A percentile compares a stretch with the other conserved stretches of the same genome.
Evolutionary conservation across 2,113 vertebrate genomes (phyloP).

Genomic region (Empidonax traillii): DNA sequence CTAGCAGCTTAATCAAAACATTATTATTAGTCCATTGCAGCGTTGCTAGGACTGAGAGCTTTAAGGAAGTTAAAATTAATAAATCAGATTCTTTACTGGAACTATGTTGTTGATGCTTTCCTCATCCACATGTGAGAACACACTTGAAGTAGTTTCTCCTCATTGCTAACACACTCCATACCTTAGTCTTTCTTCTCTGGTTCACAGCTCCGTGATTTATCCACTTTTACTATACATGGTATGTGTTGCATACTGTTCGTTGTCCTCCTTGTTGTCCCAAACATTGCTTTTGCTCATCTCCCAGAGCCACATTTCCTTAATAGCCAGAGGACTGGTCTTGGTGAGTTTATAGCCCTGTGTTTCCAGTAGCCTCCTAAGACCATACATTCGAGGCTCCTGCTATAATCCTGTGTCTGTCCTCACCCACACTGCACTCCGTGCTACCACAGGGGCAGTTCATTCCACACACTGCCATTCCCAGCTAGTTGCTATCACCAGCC

Average conservation of each 20-base stretch:
- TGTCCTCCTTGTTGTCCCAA: not conserved
- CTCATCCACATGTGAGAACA: not conserved
- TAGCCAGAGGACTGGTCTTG: not conserved
- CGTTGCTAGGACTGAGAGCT: not conserved
- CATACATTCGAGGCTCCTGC: not conserved
- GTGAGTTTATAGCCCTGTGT: not conserved
- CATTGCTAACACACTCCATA: accelerated
- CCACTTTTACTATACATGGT: not conserved
- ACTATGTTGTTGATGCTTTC: not conserved
- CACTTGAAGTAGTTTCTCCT: not conserved
- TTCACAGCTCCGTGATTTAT: not conserved
- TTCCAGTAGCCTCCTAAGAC: not conserved
- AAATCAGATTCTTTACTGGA: not conserved
- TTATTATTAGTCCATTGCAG: not conserved
- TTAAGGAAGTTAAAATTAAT: not conserved
- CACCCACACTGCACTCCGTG: accelerated
- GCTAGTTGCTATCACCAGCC: too few species aligned
- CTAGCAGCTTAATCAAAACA: not conserved
- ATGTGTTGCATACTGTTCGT: not conserved
- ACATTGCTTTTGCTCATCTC: not conserved
- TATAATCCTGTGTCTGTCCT: accelerated
- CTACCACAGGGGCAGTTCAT: too few species aligned
- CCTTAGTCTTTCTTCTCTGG: not conserved
- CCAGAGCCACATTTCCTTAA: not conserved
- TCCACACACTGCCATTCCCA: too few species aligned